Base-by-base conservation (phyloP, 2,113 vertebrate genomes). In the Xiphophorus maculatus region DNA sequence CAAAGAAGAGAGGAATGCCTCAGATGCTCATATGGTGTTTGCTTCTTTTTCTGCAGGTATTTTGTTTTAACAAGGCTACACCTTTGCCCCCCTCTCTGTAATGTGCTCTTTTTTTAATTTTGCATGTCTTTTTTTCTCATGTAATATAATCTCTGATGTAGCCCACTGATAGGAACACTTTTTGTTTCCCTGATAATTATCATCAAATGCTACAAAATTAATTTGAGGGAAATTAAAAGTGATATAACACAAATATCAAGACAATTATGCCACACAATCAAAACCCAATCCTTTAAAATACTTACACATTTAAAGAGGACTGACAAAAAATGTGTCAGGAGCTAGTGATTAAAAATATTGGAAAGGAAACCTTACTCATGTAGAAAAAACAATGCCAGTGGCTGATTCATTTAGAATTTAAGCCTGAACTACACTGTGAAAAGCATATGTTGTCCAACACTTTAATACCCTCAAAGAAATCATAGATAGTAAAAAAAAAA, bases 51-150 rank as follows among this genome's bases (percentile, higher is more conserved):
- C 79, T 85, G 32, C 73, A 83, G 88, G 79, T 87, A 66, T 80
- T 92, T 87, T 86, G 3, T 69, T 84, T 87, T 79, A 66, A 83
- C 87, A 90, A 90, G 91, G 88, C 89, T 84, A 85, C 82, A 88
- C 86, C 77, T 81, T 87, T 88, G 85, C 74, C 62, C 60, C 33
- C 69, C 79, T 82, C 69, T 85, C 88, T 58, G 19, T 87, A 84
- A 87, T 60, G 71, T 79, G 33, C 65, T 66, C 67, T 61, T 60
- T 84, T 71, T 74, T 77, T 71, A 63, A 51, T 32, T 35, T 62
- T 58, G 61, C 48, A 62, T 72, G 13, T 15, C 40, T 42, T 62
- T 71, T 37, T 51, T 15, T 62, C 37, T 66, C 62, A 0, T 54
- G 66, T 76, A 40, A 64, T 61, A 48, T 69, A n/a, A 15, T 72